These are phyloP conservation scores for Xenus cinereus DNA, from an alignment of 2,113 vertebrate genomes.

Conservation along the genomic window DNA sequence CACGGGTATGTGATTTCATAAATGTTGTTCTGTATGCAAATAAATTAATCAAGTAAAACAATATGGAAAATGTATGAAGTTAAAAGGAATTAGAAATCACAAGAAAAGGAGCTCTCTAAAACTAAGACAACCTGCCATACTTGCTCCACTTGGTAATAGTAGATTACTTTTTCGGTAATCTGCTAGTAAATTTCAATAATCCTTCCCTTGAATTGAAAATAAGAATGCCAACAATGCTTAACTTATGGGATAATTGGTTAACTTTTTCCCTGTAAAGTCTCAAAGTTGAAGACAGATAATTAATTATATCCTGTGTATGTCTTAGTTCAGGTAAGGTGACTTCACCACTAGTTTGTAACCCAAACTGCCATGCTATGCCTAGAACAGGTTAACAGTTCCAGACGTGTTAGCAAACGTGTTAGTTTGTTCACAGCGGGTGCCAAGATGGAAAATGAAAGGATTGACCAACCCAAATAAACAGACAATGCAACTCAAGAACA, in stretches of 20 bases:
- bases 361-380: not conserved
- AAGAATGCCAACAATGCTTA: not conserved
- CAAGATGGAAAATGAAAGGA: conserved; percentile 6
- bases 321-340: not conserved
- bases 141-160: not conserved
- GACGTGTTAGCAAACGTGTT: not conserved
- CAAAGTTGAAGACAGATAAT: not conserved
- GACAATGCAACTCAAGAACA: not conserved
- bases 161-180: not conserved
- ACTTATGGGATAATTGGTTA: not conserved
- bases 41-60: not conserved
- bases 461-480: conserved; percentile 6
- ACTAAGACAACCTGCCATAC: not conserved
- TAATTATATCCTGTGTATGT: not conserved
- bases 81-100: not conserved
- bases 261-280: not conserved
- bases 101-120: not conserved
- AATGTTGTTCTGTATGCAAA: not conserved
- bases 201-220: not conserved
- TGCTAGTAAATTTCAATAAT: not conserved
- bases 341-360: not conserved
- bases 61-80: not conserved
- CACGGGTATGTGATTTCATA: not conserved
- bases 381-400: not conserved
- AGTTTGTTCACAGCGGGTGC: not conserved